These are phyloP conservation scores for Tinea semifulvella DNA, from an alignment of 2,888 invertebrate species.

Conservation along the genomic window DNA sequence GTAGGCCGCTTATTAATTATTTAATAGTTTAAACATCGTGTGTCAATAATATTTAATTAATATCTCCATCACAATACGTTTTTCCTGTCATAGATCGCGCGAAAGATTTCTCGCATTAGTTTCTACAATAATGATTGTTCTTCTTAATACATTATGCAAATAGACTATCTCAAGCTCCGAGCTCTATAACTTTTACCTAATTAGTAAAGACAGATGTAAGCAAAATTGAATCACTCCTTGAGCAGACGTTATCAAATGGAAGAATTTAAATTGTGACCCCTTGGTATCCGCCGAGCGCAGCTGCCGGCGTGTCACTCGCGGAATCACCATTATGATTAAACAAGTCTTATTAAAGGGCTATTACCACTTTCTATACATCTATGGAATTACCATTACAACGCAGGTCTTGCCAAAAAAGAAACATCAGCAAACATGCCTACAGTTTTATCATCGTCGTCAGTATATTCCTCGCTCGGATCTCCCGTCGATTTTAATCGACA, in stretches of 20 bases:
- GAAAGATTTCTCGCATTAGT: conserved; percentile 10
- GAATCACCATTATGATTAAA: conserved; percentile 8
- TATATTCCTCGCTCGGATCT: not conserved
- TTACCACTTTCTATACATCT: conserved; percentile 4
- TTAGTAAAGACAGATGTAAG: conserved; percentile 59
- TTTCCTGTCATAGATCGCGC: not conserved
- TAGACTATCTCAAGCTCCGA: conserved; percentile 25
- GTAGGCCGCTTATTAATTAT: too few species aligned
- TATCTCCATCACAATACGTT: not conserved
- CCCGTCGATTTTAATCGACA: conserved; percentile 15
- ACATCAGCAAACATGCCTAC: too few species aligned
- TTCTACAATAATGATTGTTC: conserved; percentile 11
- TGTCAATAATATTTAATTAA: not conserved
- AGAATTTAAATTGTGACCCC: conserved; percentile 55
- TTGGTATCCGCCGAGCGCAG: conserved; percentile 55
- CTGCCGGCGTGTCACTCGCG: conserved; percentile 30
- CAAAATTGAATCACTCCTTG: conserved; percentile 60
- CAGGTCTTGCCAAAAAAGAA: conserved; percentile 5
- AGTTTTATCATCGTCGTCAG: not conserved
- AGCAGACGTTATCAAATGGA: conserved; percentile 48
- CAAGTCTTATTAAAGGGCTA: conserved; percentile 2
- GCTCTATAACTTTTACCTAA: conserved; percentile 57
- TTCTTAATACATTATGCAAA: not conserved
- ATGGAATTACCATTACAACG: not conserved
- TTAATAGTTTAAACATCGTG: too few species aligned